A percentile compares a stretch with the other conserved stretches of the same genome.
phyloP scores from a whole-genome alignment of 2,797 vertebrate species.

The Platalea minor region DNA sequence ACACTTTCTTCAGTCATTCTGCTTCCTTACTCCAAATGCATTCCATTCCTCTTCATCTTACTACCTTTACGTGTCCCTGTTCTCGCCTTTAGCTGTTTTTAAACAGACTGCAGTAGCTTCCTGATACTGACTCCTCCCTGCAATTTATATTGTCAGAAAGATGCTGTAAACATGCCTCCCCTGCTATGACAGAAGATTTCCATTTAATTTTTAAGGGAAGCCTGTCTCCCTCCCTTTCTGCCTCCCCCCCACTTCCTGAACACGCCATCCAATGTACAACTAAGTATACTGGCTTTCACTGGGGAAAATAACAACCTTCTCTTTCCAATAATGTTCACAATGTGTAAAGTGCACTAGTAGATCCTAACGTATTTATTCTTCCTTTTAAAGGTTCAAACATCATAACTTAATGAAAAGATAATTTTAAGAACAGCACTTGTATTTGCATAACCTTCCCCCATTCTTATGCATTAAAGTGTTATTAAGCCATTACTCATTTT shows the following conservation, averaged over 20 bases:
- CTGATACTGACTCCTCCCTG: not conserved
- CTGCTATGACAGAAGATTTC: not conserved
- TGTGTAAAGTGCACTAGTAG: not conserved
- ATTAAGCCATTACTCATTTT: not conserved
- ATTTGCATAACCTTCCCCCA: not conserved
- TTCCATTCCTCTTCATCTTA: not conserved
- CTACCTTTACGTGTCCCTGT: not conserved
- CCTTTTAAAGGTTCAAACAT: not conserved
- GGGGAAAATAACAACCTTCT: not conserved
- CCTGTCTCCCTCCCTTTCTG: not conserved
- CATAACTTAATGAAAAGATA: not conserved
- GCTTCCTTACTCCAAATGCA: not conserved
- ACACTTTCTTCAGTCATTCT: not conserved
- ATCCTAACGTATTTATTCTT: not conserved
- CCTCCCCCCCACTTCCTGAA: not conserved
- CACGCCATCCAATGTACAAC: not conserved
- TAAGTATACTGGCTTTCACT: not conserved
- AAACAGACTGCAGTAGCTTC: not conserved
- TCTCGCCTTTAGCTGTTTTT: not conserved
- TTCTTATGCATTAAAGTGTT: not conserved
- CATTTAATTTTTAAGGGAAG: not conserved
- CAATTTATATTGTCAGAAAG: not conserved
- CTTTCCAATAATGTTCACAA: not conserved
- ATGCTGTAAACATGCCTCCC: not conserved
- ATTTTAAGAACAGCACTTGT: not conserved